Conservation (phyloP, 2,797 vertebrate species). For the Rachycentron canadum region DNA sequence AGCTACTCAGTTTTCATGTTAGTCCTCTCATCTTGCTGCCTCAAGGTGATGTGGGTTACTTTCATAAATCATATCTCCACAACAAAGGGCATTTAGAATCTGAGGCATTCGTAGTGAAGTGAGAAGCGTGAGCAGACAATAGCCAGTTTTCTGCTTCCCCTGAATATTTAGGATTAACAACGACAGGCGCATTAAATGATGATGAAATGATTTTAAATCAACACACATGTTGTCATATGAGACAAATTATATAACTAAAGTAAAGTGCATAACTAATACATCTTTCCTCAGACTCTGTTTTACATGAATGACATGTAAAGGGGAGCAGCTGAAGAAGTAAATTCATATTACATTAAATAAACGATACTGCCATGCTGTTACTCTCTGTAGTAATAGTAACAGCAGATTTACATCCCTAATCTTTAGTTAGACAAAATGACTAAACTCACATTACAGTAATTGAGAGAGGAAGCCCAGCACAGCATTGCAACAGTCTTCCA, state of each 20-base stretch:
- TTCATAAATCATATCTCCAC: slow-evolving; percentile 2
- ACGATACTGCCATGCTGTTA: slow-evolving; percentile 20
- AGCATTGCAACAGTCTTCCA: background rate
- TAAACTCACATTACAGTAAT: slow-evolving; percentile 1
- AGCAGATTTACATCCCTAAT: slow-evolving; percentile 24
- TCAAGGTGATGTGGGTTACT: background rate
- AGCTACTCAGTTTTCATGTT: background rate
- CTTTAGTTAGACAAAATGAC: background rate
- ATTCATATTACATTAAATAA: slow-evolving; percentile 23
- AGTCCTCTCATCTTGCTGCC: background rate
- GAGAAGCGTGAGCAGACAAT: background rate
- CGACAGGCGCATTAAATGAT: background rate
- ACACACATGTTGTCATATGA: background rate
- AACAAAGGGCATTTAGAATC: background rate
- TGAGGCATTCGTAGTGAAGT: background rate
- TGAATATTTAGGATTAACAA: background rate
- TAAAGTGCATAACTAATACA: too few species aligned
- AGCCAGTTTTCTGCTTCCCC: background rate
- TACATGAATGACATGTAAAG: background rate
- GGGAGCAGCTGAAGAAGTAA: background rate
- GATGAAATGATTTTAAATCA: background rate
- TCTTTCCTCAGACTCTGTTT: background rate
- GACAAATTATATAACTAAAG: too few species aligned
- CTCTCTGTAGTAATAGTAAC: slow-evolving; percentile 5
- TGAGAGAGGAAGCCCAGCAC: slow-evolving; percentile 4